Evolutionary conservation across 2,797 vertebrate species (phyloP).

Genomic region (Urosaurus nigricauda): DNA sequence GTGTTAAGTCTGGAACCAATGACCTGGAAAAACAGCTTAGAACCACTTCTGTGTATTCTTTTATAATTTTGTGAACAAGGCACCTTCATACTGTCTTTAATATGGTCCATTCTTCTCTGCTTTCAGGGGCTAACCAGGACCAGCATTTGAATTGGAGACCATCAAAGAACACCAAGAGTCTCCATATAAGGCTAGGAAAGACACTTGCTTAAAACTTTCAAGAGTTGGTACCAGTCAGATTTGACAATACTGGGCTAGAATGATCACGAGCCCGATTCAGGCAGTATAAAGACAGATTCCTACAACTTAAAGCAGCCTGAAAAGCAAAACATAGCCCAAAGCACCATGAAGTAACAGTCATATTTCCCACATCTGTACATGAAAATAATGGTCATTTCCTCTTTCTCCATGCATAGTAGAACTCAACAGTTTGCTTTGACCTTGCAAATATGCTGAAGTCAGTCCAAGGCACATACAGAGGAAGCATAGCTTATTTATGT

Average conservation of each 20-base stretch:
- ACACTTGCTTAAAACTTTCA: no score
- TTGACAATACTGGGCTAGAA: no score
- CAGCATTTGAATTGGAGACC: no score
- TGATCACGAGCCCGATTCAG: no score
- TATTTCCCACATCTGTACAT: background rate
- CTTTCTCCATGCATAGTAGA: background rate
- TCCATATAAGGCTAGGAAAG: no score
- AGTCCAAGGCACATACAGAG: slow-evolving; percentile 10
- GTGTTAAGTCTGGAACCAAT: background rate
- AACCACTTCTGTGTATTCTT: background rate
- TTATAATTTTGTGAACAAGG: background rate
- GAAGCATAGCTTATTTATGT: background rate
- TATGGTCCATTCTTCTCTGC: no score
- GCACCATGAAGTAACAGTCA: background rate
- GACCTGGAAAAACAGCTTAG: background rate
- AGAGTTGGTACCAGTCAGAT: no score
- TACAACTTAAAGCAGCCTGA: no score
- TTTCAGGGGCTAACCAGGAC: no score
- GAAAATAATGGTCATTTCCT: slow-evolving; percentile 3
- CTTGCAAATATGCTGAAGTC: background rate
- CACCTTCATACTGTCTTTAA: no score
- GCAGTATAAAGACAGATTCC: background rate
- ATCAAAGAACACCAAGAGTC: no score
- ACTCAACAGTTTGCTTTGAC: background rate
- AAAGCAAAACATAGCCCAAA: background rate